Evolutionary conservation across 2,113 vertebrate genomes (phyloP), one percentile per base, ranked within the genome.

Genomic region (Ranitomeya imitator): DNA sequence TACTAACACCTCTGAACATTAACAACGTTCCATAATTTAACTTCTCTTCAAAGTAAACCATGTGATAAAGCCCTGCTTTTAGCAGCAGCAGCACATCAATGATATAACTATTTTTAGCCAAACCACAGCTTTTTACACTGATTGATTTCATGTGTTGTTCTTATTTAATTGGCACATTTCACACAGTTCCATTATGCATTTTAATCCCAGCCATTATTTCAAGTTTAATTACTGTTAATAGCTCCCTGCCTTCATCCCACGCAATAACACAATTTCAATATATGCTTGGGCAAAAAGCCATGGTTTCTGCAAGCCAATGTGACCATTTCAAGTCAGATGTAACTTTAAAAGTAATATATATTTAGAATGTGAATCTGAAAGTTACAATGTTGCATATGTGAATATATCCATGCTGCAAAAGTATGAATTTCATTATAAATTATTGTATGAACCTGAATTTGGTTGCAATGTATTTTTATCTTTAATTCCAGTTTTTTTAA

Each of bases 161-260:
- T 37, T 84, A 7, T 71, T 84, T 84, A 84, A 84, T 84, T 84
- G 82, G 63, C 82, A 84, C 63, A 84, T 69, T 84, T 55, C 82
- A 84, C 82, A 84, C 67, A 55, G 82, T 71, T 84, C 82, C 52
- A 71, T 84, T 84, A 84, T 71, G 18, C 65, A 65, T 84, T 84
- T 84, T 84, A 84, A 84, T 84, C 82, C 82, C 63, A 71, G 82
- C 82, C 82, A 84, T 84, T 84, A 84, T 84, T 84, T 84, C 63
- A 84, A 84, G 82, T 84, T 84, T 84, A 84, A 84, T 84, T 84
- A 69, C 82, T 84, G 82, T 84, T 84, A 84, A 84, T 84, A 84
- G 65, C 82, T 84, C 82, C 52, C 63, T 84, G 55, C 82, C 63
- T 71, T 84, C 82, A 69, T 84, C 63, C 60, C 63, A 84, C 61